Evolutionary conservation across 1,140 invertebrate genomes (phyloP).

Genomic region (Tetragnatha versicolor): DNA sequence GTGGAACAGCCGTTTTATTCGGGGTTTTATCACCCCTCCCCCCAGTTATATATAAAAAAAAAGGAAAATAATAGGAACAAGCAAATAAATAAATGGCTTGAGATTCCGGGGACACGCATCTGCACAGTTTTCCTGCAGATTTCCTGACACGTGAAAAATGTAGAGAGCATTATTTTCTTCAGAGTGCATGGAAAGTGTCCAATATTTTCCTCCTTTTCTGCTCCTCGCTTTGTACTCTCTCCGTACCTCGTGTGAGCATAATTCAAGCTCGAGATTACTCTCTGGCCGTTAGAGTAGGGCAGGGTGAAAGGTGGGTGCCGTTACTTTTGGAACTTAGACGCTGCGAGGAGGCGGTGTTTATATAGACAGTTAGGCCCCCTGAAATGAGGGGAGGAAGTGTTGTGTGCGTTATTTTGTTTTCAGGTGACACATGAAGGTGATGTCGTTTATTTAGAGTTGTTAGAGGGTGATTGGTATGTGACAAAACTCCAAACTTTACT

Average conservation of each 20-base stretch:
- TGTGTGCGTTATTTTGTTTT: too few relatives aligned
- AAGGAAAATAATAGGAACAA: conserved; percentile 45
- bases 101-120: conserved; percentile 19
- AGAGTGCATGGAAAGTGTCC: conserved; percentile 45
- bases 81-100: conserved; percentile 50
- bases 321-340: too few relatives aligned
- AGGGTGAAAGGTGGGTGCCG: too few relatives aligned
- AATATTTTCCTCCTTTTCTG: conserved; percentile 45
- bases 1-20: conserved; percentile 45
- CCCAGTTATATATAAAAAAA: conserved; percentile 34
- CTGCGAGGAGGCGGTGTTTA: too few relatives aligned
- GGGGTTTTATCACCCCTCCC: background rate
- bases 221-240: conserved; percentile 29
- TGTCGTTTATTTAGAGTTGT: too few relatives aligned
- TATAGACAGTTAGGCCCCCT: too few relatives aligned
- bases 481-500: too few relatives aligned
- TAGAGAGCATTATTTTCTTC: conserved; percentile 41
- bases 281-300: too few relatives aligned
- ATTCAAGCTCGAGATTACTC: conserved; percentile 40
- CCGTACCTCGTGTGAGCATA: conserved; percentile 1
- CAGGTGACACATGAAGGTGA: too few relatives aligned
- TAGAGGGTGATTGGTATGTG: too few relatives aligned
- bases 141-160: conserved; percentile 50
- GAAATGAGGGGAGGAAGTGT: too few relatives aligned
- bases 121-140: conserved; percentile 38